Base-by-base conservation (phyloP, 92 coral and sea anemone genomes). In the Epizoanthus fatuus region DNA sequence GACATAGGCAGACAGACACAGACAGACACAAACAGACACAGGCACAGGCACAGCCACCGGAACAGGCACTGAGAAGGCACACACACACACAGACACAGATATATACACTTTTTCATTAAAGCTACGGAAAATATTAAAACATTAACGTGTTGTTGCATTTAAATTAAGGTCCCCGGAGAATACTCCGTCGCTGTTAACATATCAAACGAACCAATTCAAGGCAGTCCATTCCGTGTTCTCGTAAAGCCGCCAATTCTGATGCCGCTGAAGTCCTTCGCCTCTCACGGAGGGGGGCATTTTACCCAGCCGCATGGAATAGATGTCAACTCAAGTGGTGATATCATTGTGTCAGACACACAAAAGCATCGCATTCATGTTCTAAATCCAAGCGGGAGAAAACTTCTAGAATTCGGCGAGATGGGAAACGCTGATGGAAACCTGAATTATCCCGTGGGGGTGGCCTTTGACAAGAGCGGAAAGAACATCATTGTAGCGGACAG, bases 261-360 rank as follows among this genome's bases (percentile, higher is more conserved):
- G 79, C 98, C 98, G 1, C 63, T 92, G 63, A 94, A 94, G 47
- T 91, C 91, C 10, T 94, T 92, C 62, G 98, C 86, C n/a, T 90
- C 98, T 1, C 89, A 87, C 67, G 68, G 84, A 3, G 93, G 96
- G n/a, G 98, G 98, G 4, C 91, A 85, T 40, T 88, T 92, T 38
- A 94, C 96, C 25, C 98, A 90, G 55, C 98, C 98, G 25, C 92
- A 92, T 49, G 98, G 98, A 45, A 85, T 94, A 29, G 93, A 95
- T n/a, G 91, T 92, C 44, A 94, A 88, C 76, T 85, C 86, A 17
- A 73, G 84, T 0, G 96, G 96, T 0, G 96, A 94, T 63, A 94
- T 94, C 10, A 93, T 92, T 3, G 88, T 94, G 5, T 87, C 98
- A 4, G 98, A 94, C 87, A 94, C 98, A 15, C 95, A 92, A 49